Base-by-base conservation (phyloP, 2,888 invertebrate species). In the Axea sp. region DNA sequence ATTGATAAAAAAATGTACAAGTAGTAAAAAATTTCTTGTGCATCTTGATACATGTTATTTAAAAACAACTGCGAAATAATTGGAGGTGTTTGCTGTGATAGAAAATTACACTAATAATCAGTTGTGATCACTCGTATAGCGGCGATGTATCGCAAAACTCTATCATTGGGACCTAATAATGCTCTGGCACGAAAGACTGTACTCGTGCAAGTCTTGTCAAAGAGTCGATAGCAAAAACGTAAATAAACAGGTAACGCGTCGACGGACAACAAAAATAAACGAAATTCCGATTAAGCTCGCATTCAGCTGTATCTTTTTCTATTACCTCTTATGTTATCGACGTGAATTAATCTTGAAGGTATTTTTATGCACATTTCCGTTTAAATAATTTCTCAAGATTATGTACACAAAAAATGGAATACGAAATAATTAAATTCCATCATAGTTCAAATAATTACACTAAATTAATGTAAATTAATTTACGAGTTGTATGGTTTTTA, bases 101-200 rank as follows among this genome's bases (percentile, higher is more conserved):
- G 30, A 39, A 45, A 57, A 71, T 71, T 64, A 71, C 65, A 19
- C 51, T 72, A 72, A 65, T 57, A 51, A 72, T 72, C 47, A 59
- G 41, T 60, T 69, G 28, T 37, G 37, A 60, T 60, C 47, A 28
- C 8, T 49, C 6, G 59, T 59, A 51, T 26, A 26, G 26, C 47
- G n/a, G 43, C 41, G n/a, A 28, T 47, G 39, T 62, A 71, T 47
- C 62, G 49, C 60, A 24, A 39, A 35, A 47, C 43, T 43, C 64
- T 72, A 72, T 72, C 57, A 59, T 72, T 64, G 72, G 17, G 12
- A 64, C 47, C 57, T 59, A 64, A 64, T 72, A 72, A 64, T 55
- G 51, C 57, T 64, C 28, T 51, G 33, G 51, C 30, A 28, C 64
- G 51, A 43, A 64, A 51, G 31, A 30, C 33, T 71, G 31, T 17